These are phyloP conservation scores for Euschistus heros DNA, from an alignment of 1,140 invertebrate genomes.

Conservation along the genomic window DNA sequence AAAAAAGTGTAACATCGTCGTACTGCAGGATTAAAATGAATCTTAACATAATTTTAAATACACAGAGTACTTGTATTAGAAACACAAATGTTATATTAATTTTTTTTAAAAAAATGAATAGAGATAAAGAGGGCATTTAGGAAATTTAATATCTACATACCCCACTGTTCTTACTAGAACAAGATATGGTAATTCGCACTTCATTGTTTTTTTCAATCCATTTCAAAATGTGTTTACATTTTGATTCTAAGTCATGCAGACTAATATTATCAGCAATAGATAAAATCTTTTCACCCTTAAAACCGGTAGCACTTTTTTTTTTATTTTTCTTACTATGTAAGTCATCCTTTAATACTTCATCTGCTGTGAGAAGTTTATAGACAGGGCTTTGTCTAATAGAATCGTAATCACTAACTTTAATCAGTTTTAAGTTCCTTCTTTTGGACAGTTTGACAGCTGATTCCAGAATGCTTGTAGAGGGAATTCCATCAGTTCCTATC, in stretches of 20 bases:
- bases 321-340: slow-evolving; percentile 6
- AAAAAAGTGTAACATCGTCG: no score
- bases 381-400: slow-evolving; percentile 15
- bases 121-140: no score
- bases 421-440: slow-evolving; percentile 19
- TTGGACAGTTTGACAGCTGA: slow-evolving; percentile 8
- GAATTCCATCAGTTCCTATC: neutral
- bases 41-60: no score
- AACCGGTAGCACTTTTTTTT: slow-evolving; percentile 7
- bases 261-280: slow-evolving; percentile 8
- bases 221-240: slow-evolving; percentile 12
- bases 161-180: neutral
- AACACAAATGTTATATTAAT: no score
- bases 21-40: no score
- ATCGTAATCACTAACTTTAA: slow-evolving; percentile 20
- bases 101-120: no score
- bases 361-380: slow-evolving; percentile 5
- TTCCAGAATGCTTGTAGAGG: neutral
- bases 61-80: no score
- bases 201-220: slow-evolving; percentile 19
- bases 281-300: slow-evolving; percentile 21
- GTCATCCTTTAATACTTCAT: slow-evolving; percentile 6
- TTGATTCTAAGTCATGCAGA: slow-evolving; percentile 15
- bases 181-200: slow-evolving; percentile 15
- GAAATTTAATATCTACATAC: neutral